phyloP scores from a whole-genome alignment of 2,888 invertebrate genomes.

The Myopa tessellatipennis region DNA sequence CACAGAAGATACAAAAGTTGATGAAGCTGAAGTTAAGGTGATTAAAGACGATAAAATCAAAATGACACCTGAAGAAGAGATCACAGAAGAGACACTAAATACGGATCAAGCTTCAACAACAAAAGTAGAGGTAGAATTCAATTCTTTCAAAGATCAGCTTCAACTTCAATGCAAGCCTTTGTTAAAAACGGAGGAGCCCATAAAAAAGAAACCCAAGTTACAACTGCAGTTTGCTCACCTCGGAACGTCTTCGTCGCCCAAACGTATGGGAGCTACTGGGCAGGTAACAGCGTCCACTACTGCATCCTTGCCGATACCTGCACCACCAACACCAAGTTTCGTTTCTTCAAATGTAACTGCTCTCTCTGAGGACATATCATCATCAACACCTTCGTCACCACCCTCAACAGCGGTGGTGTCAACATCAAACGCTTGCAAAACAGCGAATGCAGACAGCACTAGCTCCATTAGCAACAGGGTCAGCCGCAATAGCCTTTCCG shows the following conservation, averaged over 20 bases:
- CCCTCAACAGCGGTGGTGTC: not conserved
- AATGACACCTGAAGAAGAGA: not conserved
- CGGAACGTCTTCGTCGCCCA: slow-evolving; percentile 5
- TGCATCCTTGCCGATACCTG: not conserved
- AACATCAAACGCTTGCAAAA: slow-evolving; percentile 13
- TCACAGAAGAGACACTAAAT: not conserved
- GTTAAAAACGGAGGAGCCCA: slow-evolving; percentile 50
- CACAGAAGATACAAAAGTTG: not conserved
- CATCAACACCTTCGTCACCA: slow-evolving; percentile 11
- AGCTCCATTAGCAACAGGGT: slow-evolving; percentile 24
- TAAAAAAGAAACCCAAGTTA: slow-evolving; percentile 55
- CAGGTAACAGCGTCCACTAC: slow-evolving; percentile 14
- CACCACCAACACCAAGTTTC: slow-evolving; percentile 4
- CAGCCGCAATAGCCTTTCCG: slow-evolving; percentile 58
- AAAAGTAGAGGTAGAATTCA: not conserved
- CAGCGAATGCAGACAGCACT: slow-evolving; percentile 20
- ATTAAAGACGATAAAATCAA: not conserved
- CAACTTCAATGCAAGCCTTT: not conserved
- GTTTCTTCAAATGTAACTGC: not conserved
- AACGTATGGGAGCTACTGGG: slow-evolving; percentile 11
- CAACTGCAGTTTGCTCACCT: slow-evolving; percentile 31
- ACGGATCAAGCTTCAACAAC: too few species aligned
- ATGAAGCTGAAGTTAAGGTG: not conserved
- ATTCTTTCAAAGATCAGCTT: not conserved
- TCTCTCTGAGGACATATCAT: not conserved